phyloP scores from a whole-genome alignment of 2,113 vertebrate species.

The Urocynchramus pylzowi region DNA sequence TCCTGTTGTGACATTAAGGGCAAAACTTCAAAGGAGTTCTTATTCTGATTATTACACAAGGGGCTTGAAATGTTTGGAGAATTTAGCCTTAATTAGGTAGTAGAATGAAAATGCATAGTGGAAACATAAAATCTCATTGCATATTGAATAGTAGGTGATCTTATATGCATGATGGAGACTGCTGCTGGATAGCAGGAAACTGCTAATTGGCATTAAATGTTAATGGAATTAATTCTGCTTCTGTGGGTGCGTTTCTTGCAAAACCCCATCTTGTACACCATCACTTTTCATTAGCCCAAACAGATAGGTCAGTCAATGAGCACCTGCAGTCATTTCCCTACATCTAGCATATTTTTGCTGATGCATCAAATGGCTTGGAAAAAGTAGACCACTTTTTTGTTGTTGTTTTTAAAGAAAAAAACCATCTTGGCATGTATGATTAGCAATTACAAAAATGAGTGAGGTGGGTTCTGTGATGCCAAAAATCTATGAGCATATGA shows the following conservation, averaged over 20 bases:
- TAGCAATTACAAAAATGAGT: not conserved
- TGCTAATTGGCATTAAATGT: constrained; percentile 56
- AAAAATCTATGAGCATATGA: not conserved
- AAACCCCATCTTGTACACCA: not conserved
- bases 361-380: not conserved
- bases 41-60: not conserved
- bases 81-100: constrained; percentile 23
- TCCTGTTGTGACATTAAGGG: not conserved
- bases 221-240: constrained; percentile 49
- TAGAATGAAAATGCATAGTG: not conserved
- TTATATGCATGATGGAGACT: not conserved
- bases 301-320: not conserved
- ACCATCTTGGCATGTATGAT: not conserved
- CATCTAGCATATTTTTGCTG: not conserved
- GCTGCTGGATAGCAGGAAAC: not conserved
- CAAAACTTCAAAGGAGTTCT: constrained; percentile 19
- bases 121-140: constrained; percentile 25
- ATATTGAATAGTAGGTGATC: constrained; percentile 32
- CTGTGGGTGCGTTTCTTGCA: not conserved
- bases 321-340: not conserved
- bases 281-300: constrained; percentile 18
- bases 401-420: not conserved
- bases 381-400: not conserved
- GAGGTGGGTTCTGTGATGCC: not conserved
- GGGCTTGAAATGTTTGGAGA: not conserved